Evolutionary conservation across 2,888 invertebrate genomes (phyloP), one percentile per base, ranked within the genome.

Genomic region (Rhamnusium bicolor): DNA sequence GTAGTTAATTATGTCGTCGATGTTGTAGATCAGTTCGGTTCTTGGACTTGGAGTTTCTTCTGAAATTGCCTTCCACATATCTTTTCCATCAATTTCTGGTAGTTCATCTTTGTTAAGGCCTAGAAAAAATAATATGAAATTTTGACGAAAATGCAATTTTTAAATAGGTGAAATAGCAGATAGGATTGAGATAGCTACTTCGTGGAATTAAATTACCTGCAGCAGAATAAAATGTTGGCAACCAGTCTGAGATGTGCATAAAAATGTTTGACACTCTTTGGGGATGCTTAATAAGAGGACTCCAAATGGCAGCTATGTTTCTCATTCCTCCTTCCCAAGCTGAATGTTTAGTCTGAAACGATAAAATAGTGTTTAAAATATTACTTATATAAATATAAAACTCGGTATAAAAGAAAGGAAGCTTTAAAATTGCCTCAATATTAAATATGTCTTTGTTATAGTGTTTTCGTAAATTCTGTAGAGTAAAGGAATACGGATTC

Each of bases 301-400:
- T 92, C 93, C 93, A 93, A 46, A 94, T 86, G n/a, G 92, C 90
- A 0, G 92, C 92, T 0, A 91, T 89, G 6, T 91, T 91, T 72
- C 93, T 87, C 8, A 92, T 90, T 0, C 92, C 93, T 6, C 94
- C 94, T 87, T 94, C 94, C 91, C 92, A 94, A 0, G 93, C 86
- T 2, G 93, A 92, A 84, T 92, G 89, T 84, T 94, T 94, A 79
- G 91, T 91, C 92, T 92, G 78, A 40, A 86, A 84, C 14, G 29
- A 75, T 61, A 67, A 69, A 61, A 58, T 32, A 16, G 14, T 56
- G 4, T 24, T 0, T n/a, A n/a, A n/a, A n/a, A n/a, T n/a, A n/a
- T n/a, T n/a, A n/a, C n/a, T n/a, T n/a, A n/a, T n/a, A n/a, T n/a
- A n/a, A n/a, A n/a, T n/a, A n/a, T n/a, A n/a, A n/a, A n/a, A n/a